These are phyloP conservation scores for Pygoscelis antarcticus DNA, from an alignment of 2,113 vertebrate species.

Conservation along the genomic window DNA sequence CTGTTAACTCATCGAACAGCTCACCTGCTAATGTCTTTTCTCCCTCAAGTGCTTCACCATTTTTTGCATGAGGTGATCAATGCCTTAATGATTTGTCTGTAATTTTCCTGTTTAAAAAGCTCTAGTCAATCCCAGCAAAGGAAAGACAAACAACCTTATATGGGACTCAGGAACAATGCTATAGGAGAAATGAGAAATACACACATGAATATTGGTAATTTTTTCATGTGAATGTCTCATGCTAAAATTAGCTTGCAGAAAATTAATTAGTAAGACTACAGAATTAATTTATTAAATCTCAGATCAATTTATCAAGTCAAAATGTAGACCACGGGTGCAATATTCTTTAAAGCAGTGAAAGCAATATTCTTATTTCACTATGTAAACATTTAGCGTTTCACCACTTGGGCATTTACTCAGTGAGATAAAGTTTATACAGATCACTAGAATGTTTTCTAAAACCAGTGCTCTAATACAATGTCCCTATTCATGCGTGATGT, in stretches of 20 bases:
- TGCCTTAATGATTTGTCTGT: background rate
- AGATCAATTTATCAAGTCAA: background rate
- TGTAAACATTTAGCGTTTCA: background rate
- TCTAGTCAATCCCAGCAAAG: background rate
- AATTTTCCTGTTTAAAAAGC: background rate
- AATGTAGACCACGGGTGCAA: background rate
- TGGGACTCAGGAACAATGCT: background rate
- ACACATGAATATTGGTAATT: background rate
- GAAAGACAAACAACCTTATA: background rate
- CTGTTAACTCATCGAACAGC: background rate
- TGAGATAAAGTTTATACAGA: slow-evolving; percentile 14
- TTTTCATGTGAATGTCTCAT: background rate
- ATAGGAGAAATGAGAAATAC: background rate
- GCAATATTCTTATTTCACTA: background rate
- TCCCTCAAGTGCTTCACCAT: background rate
- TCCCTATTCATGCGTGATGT: background rate
- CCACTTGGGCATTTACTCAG: background rate
- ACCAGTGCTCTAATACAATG: background rate
- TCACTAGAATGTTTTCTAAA: background rate
- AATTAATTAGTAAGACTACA: background rate
- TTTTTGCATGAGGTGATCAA: background rate
- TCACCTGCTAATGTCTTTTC: background rate
- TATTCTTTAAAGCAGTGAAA: background rate
- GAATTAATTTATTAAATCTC: background rate
- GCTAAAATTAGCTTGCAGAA: background rate